Evolutionary conservation across 1,140 invertebrate genomes (phyloP).

Genomic region (Ceratosolen fusciceps): DNA sequence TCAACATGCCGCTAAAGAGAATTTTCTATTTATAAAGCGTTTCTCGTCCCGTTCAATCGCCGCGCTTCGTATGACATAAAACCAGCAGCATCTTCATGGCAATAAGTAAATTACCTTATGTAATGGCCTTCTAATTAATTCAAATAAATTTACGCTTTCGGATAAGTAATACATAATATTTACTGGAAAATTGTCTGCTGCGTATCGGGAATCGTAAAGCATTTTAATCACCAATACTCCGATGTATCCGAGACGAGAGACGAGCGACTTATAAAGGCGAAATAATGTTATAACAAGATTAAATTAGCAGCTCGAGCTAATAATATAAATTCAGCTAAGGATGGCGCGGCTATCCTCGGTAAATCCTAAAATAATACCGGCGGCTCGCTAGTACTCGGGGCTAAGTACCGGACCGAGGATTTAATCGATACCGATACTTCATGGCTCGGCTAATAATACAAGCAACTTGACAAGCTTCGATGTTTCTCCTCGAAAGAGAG

Average conservation of each 20-base stretch:
- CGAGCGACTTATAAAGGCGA: too few relatives aligned
- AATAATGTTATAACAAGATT: too few relatives aligned
- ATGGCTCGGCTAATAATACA: slow-evolving; percentile 5
- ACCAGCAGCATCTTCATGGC: not conserved
- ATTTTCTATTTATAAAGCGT: not conserved
- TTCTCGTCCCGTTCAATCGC: not conserved
- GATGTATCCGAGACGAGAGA: too few relatives aligned
- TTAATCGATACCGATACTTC: not conserved
- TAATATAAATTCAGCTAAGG: not conserved
- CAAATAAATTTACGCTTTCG: too few relatives aligned
- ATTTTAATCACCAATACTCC: too few relatives aligned
- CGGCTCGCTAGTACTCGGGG: not conserved
- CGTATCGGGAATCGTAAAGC: too few relatives aligned
- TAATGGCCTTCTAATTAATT: too few relatives aligned
- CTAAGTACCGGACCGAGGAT: not conserved
- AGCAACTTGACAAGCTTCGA: slow-evolving; percentile 16
- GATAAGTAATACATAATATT: too few relatives aligned
- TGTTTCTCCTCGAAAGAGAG: slow-evolving; percentile 48
- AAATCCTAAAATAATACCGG: not conserved
- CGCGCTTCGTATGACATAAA: not conserved
- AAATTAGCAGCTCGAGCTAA: too few relatives aligned
- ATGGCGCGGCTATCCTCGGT: not conserved
- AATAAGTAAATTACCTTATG: too few relatives aligned
- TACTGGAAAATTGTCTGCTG: too few relatives aligned
- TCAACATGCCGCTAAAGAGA: slow-evolving; percentile 18